Evolutionary conservation across 2,113 vertebrate species (phyloP).

Genomic region (Pedionomus torquatus): DNA sequence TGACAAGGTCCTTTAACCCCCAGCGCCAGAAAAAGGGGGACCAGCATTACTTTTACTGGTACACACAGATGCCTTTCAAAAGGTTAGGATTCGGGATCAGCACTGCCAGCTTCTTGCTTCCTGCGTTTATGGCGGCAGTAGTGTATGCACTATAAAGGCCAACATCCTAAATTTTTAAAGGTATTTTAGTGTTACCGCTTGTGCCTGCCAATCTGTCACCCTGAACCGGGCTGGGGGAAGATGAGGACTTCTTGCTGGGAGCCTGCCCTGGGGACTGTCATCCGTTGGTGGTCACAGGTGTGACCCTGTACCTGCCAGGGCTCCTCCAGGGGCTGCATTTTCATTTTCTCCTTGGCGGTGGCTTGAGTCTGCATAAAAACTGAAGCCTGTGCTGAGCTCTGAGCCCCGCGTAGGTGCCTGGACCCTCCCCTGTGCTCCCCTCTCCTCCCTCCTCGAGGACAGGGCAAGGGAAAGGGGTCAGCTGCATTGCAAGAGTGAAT

Average conservation of each 20-base stretch:
- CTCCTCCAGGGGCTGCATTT: background rate
- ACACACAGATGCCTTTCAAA: background rate
- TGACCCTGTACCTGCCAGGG: background rate
- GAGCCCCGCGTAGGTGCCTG: background rate
- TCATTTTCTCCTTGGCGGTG: background rate
- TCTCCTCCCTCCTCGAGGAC: background rate
- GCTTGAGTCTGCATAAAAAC: background rate
- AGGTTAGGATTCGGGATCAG: background rate
- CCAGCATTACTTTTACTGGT: background rate
- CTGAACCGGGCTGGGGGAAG: background rate
- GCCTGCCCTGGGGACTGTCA: background rate
- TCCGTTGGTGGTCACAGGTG: background rate
- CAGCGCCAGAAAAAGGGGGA: background rate
- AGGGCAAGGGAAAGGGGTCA: background rate
- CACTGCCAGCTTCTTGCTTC: background rate
- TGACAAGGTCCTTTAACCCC: background rate
- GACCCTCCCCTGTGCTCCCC: accelerated
- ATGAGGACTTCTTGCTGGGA: background rate
- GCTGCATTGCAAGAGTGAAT: background rate
- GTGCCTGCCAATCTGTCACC: background rate
- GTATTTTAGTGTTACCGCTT: background rate
- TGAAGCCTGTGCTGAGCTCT: background rate
- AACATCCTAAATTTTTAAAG: background rate
- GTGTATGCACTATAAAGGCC: background rate
- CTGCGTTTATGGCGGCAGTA: background rate